Conservation (phyloP, 1,140 invertebrate genomes). For the Chrysoperla carnea region DNA sequence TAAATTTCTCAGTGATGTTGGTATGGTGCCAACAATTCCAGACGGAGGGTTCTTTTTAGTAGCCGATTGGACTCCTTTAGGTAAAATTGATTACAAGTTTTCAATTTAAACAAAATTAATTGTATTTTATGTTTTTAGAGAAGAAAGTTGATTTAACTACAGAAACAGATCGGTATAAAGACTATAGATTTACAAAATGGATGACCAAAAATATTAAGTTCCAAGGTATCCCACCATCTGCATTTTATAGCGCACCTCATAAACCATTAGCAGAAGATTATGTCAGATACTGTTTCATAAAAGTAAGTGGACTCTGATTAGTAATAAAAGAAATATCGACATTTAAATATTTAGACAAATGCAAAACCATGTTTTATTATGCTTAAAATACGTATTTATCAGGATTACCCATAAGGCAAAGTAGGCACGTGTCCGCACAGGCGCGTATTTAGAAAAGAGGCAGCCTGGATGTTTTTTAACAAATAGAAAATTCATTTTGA, state of each 20-base stretch:
- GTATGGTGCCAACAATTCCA: slow-evolving; percentile 77
- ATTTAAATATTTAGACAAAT: background rate
- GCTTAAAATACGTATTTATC: slow-evolving; percentile 1
- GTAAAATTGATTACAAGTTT: slow-evolving; percentile 15
- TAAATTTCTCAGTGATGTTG: slow-evolving; percentile 50
- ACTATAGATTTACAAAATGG: slow-evolving; percentile 86
- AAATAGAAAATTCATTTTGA: no score
- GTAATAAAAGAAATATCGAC: background rate
- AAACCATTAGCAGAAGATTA: slow-evolving; percentile 71
- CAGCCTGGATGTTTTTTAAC: no score
- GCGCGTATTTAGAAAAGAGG: no score
- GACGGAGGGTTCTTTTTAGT: slow-evolving; percentile 95
- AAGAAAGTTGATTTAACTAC: slow-evolving; percentile 37
- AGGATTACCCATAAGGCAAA: no score
- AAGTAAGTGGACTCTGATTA: slow-evolving; percentile 44
- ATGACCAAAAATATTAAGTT: slow-evolving; percentile 79
- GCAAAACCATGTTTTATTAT: background rate
- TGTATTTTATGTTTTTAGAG: slow-evolving; percentile 16
- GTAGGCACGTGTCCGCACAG: no score
- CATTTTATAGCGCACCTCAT: slow-evolving; percentile 70
- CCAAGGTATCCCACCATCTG: slow-evolving; percentile 78
- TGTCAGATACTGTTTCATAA: slow-evolving; percentile 81
- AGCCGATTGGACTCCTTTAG: slow-evolving; percentile 65
- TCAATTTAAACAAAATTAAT: background rate
- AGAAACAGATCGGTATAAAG: slow-evolving; percentile 50